Evolutionary conservation across 2,888 invertebrate genomes (phyloP), one percentile per base, ranked within the genome.

Genomic region (Drosophila antonietae): DNA sequence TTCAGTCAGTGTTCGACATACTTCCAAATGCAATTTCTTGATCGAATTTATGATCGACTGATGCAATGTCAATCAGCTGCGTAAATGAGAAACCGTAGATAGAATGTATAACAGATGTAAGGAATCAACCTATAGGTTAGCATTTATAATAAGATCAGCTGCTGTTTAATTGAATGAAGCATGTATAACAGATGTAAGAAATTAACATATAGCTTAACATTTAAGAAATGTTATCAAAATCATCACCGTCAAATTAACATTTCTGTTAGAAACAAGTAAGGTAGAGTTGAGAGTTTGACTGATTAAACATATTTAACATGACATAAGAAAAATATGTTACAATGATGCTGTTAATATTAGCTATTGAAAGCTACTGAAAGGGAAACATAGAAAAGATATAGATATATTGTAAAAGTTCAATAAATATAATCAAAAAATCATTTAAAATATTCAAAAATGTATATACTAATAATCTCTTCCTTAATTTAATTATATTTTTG

Each of bases 1-100:
- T 41, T 43, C 35, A 66, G 3, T 37, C 52, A 44, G 41, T n/a
- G 3, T 23, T 33, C 44, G 67, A 66, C 23, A 41, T 46, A 55
- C 31, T 52, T 68, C 41, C 51, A 18, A 35, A 57, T 18, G 35
- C 20, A 10, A 51, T 39, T 44, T 67, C 18, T 56, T 4, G 28
- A 47, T 35, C 55, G 9, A 51, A 37, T 20, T 15, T 15, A 44
- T 37, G 33, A 31, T 61, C 37, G 14, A 33, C 43, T 41, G 41
- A 28, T 12, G 18, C 23, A 51, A 18, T 3, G 15, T 20, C 20
- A 41, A 65, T 31, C 58, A 47, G 47, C 58, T 59, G 55, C 52
- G 20, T 33, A 6, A 18, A 31, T n/a, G 10, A 20, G n/a, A 31
- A n/a, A 10, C 2, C 3, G 23, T 5, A 31, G n/a, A n/a, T 28